phyloP scores from a whole-genome alignment of 2,113 vertebrate species.

The Serilophus lunatus region DNA sequence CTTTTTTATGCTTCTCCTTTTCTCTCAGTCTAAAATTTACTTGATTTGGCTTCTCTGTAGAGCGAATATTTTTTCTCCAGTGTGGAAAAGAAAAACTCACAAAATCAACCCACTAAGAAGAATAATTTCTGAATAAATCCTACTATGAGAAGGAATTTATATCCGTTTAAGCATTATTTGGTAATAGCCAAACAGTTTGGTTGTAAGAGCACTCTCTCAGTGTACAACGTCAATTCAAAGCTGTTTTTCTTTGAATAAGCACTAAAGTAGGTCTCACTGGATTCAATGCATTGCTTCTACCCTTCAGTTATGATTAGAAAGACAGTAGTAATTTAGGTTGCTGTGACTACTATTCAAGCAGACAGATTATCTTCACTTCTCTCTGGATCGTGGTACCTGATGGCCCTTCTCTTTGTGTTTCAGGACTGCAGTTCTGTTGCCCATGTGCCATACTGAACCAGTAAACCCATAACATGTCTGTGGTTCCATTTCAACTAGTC shows the following conservation, averaged over 20 bases:
- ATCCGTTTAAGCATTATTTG: neutral
- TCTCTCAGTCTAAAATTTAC: neutral
- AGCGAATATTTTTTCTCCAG: neutral
- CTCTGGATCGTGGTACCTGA: neutral
- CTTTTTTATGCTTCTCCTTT: neutral
- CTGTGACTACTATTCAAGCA: neutral
- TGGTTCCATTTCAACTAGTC: neutral
- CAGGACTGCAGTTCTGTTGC: neutral
- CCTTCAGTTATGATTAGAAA: neutral
- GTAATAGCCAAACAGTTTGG: neutral
- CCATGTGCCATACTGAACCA: neutral
- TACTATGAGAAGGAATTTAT: neutral
- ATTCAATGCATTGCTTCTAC: neutral
- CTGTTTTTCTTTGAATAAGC: neutral
- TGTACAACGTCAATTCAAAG: neutral
- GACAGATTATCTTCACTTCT: neutral
- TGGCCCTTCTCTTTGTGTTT: neutral
- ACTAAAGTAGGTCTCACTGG: neutral
- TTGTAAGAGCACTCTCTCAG: neutral
- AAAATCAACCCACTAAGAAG: neutral
- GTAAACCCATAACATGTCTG: neutral
- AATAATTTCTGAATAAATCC: neutral
- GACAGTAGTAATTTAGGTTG: neutral
- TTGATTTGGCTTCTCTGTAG: neutral
- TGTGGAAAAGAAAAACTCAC: fast-evolving